Percentiles rank a stretch among this genome's conserved stretches.
These are phyloP conservation scores for Phenganax stokvisi DNA, from an alignment of 92 coral and sea anemone species.

Conservation along the genomic window DNA sequence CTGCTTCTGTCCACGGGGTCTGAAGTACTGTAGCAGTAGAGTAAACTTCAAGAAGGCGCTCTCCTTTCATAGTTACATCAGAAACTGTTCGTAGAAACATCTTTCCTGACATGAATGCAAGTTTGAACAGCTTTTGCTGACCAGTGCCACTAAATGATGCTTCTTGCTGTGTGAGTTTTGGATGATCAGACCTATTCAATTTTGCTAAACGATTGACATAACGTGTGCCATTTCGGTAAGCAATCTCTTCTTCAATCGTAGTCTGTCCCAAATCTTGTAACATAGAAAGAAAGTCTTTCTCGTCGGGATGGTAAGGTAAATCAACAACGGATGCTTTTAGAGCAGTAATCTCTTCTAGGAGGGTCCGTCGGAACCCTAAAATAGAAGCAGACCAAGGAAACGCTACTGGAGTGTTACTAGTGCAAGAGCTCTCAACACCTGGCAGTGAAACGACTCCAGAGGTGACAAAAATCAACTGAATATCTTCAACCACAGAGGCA, in stretches of 20 bases:
- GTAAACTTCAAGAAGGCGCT: constrained; percentile 32
- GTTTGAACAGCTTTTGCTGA: constrained; percentile 15
- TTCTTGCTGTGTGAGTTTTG: neutral
- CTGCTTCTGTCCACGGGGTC: neutral
- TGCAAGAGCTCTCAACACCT: neutral
- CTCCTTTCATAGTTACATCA: neutral
- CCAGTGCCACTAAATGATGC: neutral
- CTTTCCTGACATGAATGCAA: constrained; percentile 37
- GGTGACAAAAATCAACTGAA: constrained; percentile 26
- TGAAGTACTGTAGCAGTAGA: constrained; percentile 5
- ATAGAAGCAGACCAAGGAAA: constrained; percentile 46
- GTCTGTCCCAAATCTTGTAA: constrained; percentile 38
- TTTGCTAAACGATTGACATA: constrained; percentile 55
- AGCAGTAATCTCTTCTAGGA: constrained; percentile 4
- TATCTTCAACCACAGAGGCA: neutral
- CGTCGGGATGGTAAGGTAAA: constrained; percentile 11
- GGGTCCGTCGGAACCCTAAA: constrained; percentile 15
- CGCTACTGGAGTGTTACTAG: neutral
- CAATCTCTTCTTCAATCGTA: constrained; percentile 54
- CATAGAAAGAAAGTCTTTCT: constrained; percentile 39
- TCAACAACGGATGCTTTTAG: constrained; percentile 3
- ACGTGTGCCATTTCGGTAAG: constrained; percentile 47
- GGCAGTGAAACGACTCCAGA: constrained; percentile 3
- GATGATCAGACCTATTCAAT: constrained; percentile 14
- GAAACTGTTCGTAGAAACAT: constrained; percentile 21